A percentile compares a stretch with the other conserved stretches of the same genome.
Evolutionary conservation across 2,888 invertebrate species (phyloP).

Genomic region (Hirtodrosophila cameraria): DNA sequence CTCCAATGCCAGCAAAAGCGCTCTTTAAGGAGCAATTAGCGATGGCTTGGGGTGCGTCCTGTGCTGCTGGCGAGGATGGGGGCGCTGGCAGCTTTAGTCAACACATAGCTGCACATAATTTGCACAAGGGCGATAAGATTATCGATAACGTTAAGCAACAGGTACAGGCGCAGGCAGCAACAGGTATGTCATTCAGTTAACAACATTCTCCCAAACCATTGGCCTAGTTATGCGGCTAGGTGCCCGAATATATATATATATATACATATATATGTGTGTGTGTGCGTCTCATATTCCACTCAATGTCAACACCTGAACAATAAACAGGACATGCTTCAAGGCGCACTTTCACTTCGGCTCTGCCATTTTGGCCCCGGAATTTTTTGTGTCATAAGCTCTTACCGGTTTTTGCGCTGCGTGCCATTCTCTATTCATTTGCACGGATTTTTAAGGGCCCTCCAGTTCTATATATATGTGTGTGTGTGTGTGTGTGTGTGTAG

Average conservation of each 20-base stretch:
- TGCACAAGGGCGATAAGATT: conserved; percentile 78
- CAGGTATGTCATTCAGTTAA: conserved; percentile 80
- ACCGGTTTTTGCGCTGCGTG: not conserved
- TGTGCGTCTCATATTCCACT: conserved; percentile 6
- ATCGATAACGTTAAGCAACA: conserved; percentile 82
- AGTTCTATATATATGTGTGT: not conserved
- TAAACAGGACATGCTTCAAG: conserved; percentile 11
- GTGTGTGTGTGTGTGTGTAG: conserved; percentile 6
- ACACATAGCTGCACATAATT: conserved; percentile 72
- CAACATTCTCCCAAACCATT: conserved; percentile 5
- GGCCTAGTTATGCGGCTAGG: conserved; percentile 8
- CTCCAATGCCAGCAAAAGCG: conserved; percentile 79
- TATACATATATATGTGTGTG: not conserved
- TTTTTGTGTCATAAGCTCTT: conserved; percentile 8
- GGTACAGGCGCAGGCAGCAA: conserved; percentile 83
- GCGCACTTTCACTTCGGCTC: conserved; percentile 24
- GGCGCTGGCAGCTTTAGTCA: conserved; percentile 59
- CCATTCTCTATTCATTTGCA: conserved; percentile 6
- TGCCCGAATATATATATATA: not conserved
- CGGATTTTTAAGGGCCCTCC: not conserved
- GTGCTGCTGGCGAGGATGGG: conserved; percentile 23
- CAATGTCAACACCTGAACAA: conserved; percentile 26
- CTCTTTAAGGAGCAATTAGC: conserved; percentile 61
- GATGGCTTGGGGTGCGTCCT: conserved; percentile 11
- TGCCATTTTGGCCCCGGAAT: not conserved